These are phyloP conservation scores for Anhinga anhinga DNA, from an alignment of 2,113 vertebrate species.

Conservation along the genomic window DNA sequence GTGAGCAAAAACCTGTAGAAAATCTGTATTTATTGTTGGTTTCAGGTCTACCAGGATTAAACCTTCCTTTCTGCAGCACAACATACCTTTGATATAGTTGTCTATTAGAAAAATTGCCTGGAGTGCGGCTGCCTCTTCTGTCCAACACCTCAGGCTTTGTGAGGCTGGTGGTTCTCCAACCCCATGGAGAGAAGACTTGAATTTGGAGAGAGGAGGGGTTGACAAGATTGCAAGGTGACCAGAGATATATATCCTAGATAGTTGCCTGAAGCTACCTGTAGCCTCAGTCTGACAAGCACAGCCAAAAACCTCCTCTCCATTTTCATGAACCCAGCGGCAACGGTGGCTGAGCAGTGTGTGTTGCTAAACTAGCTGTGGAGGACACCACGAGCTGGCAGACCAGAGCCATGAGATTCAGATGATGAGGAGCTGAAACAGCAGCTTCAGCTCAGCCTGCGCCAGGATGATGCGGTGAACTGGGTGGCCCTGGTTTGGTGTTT, in stretches of 20 bases:
- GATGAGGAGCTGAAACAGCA: neutral
- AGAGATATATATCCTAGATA: neutral
- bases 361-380: neutral
- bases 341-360: neutral
- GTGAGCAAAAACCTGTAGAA: neutral
- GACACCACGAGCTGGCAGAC: neutral
- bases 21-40: neutral
- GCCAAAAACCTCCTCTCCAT: neutral
- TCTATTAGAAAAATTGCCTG: neutral
- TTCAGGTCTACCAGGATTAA: neutral
- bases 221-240: neutral
- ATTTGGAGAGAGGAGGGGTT: neutral
- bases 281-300: neutral
- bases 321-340: neutral
- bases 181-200: accelerated
- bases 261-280: neutral
- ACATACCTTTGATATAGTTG: accelerated
- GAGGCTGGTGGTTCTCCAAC: neutral
- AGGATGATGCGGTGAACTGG: neutral
- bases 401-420: neutral
- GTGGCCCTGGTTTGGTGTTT: neutral
- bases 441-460: neutral
- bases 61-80: neutral
- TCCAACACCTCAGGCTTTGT: neutral
- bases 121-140: neutral